Percentiles rank a stretch among this genome's conserved stretches.
These are phyloP conservation scores for Lottia scabra DNA, from an alignment of 2,888 invertebrate genomes.

Conservation along the genomic window DNA sequence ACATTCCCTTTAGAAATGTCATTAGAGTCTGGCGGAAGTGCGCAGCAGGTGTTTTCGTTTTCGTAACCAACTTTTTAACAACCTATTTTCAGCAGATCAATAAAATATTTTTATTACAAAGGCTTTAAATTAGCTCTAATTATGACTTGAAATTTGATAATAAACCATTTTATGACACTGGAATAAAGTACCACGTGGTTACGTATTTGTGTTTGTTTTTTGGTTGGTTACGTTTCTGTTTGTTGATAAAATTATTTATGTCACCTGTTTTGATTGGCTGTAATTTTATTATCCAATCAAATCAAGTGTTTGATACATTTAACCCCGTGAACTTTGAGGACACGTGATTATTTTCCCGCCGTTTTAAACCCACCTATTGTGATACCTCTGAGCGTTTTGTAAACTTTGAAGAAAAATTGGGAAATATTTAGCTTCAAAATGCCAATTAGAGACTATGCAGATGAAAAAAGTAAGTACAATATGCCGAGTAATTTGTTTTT, in stretches of 20 bases:
- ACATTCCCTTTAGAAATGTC: no score
- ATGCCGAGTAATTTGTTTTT: no score
- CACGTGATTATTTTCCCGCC: slow-evolving; percentile 58
- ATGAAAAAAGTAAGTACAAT: slow-evolving; percentile 56
- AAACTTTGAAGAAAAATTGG: background rate
- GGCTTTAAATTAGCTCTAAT: no score
- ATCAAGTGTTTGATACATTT: background rate
- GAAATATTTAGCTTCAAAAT: slow-evolving; percentile 34
- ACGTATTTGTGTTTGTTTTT: background rate
- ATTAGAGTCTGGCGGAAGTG: background rate
- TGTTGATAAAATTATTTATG: slow-evolving; percentile 1
- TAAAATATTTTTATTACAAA: no score
- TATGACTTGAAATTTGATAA: no score
- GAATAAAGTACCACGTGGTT: no score
- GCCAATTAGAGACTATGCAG: slow-evolving; percentile 62
- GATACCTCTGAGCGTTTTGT: background rate
- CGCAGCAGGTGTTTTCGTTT: background rate
- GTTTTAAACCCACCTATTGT: slow-evolving; percentile 30
- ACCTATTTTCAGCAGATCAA: no score
- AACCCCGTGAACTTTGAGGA: slow-evolving; percentile 17
- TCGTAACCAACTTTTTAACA: no score
- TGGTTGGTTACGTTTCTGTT: background rate
- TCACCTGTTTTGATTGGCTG: background rate
- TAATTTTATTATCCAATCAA: slow-evolving; percentile 12
- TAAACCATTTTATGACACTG: no score